A percentile compares a stretch with the other conserved stretches of the same genome.
phyloP scores from a whole-genome alignment of 2,888 invertebrate species.

The Noctua janthina region DNA sequence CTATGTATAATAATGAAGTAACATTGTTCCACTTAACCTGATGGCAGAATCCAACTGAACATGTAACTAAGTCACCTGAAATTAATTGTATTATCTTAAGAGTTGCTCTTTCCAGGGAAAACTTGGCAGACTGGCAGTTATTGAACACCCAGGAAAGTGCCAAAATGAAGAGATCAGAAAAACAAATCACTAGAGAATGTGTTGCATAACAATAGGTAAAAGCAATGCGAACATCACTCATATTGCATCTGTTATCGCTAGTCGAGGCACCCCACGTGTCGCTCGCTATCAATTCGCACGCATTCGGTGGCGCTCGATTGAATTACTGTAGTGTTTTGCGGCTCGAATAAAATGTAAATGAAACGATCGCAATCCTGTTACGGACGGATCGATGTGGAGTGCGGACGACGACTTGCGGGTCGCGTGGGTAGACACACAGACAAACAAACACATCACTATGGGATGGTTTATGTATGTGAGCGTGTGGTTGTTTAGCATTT shows the following conservation, averaged over 20 bases:
- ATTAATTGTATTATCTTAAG: background rate
- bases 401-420: constrained; percentile 49
- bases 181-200: background rate
- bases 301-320: constrained; percentile 72
- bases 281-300: constrained; percentile 73
- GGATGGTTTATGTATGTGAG: constrained; percentile 3
- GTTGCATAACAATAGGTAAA: background rate
- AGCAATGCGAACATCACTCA: background rate
- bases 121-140: background rate
- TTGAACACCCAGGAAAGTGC: background rate
- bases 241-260: constrained; percentile 7
- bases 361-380: constrained; percentile 74
- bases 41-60: background rate
- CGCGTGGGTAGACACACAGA: constrained; percentile 42
- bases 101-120: background rate
- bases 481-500: constrained; percentile 27
- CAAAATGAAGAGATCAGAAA: background rate
- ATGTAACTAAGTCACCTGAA: background rate
- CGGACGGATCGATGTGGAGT: constrained; percentile 61
- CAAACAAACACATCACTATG: constrained; percentile 16
- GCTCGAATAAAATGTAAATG: constrained; percentile 78
- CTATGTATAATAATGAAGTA: background rate
- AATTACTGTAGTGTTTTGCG: constrained; percentile 75
- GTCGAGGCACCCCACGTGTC: constrained; percentile 14
- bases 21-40: background rate